These are phyloP conservation scores for Siniperca scherzeri DNA, from an alignment of 2,797 vertebrate species.

Conservation along the genomic window DNA sequence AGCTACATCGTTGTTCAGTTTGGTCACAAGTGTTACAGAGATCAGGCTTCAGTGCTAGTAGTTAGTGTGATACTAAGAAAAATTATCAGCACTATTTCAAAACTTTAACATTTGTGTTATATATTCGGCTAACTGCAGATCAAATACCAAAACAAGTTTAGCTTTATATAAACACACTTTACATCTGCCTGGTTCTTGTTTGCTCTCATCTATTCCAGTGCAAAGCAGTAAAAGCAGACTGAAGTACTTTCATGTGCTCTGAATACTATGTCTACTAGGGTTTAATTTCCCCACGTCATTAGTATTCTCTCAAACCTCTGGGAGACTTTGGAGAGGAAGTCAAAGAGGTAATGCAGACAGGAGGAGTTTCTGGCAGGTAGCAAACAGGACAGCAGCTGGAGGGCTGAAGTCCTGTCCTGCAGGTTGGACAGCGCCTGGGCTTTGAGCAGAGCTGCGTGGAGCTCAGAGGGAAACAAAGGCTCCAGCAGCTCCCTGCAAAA, in stretches of 20 bases:
- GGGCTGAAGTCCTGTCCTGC: conserved; percentile 85
- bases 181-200: too few relatives aligned
- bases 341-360: conserved; percentile 90
- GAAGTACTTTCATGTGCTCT: too few relatives aligned
- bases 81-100: background rate
- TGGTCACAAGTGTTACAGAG: background rate
- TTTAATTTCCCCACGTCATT: background rate
- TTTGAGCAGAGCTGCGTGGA: conserved; percentile 89
- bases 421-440: conserved; percentile 86
- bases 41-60: background rate
- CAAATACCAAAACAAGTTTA: background rate
- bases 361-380: conserved; percentile 84
- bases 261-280: too few relatives aligned
- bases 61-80: too few relatives aligned
- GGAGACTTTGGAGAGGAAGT: conserved; percentile 89
- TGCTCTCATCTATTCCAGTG: background rate
- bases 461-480: conserved; percentile 86
- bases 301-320: conserved; percentile 85
- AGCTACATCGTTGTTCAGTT: background rate
- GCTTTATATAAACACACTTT: background rate
- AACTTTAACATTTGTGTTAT: background rate
- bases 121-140: background rate
- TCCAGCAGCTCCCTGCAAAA: conserved; percentile 93
- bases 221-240: too few relatives aligned
- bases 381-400: conserved; percentile 90